These are phyloP conservation scores for Zeus faber DNA, from an alignment of 2,113 vertebrate species.

Conservation along the genomic window DNA sequence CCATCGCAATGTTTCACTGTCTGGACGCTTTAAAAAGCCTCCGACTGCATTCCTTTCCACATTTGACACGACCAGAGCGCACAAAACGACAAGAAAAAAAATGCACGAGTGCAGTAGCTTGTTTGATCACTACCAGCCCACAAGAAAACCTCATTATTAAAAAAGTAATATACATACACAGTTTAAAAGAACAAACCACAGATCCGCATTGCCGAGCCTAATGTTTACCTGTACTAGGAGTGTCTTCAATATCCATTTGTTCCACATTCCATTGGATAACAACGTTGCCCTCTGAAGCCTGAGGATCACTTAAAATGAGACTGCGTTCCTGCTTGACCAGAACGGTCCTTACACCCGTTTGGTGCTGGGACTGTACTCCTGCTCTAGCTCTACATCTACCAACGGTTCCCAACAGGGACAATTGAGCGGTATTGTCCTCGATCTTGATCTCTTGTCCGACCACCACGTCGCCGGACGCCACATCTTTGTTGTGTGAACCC, in stretches of 20 bases:
- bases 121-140: background rate
- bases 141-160: background rate
- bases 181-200: background rate
- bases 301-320: conserved; percentile 42
- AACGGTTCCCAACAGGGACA: background rate
- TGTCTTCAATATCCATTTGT: conserved; percentile 27
- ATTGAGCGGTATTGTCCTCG: conserved; percentile 47
- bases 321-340: conserved; percentile 72
- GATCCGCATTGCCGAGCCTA: background rate
- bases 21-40: too few species aligned
- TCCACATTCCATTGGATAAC: conserved; percentile 54
- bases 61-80: too few species aligned
- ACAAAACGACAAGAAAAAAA: background rate
- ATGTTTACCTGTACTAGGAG: conserved; percentile 49
- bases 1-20: background rate
- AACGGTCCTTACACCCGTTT: conserved; percentile 55
- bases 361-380: conserved; percentile 31
- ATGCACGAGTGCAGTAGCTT: background rate
- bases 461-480: background rate
- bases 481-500: conserved; percentile 18
- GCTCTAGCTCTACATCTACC: conserved; percentile 22
- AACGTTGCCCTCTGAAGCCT: conserved; percentile 25
- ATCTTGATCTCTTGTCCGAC: conserved; percentile 54
- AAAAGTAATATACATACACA: background rate
- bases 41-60: too few species aligned